Conservation (phyloP, 1,140 invertebrate species). For the Sinonovacula constricta region DNA sequence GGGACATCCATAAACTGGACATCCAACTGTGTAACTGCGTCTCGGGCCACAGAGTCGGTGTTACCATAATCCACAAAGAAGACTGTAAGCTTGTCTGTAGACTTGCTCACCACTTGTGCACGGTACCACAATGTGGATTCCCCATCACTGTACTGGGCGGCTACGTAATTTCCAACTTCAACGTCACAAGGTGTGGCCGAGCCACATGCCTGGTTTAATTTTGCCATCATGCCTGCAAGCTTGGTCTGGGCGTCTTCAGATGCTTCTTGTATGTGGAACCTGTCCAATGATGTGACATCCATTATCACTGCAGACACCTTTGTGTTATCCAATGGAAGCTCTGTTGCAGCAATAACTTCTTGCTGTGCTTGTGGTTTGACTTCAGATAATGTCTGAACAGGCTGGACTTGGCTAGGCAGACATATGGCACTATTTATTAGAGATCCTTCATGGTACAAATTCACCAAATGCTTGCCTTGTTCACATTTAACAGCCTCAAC, state of each 20-base stretch:
- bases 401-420: too few species aligned
- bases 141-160: background rate
- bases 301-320: background rate
- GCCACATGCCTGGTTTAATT: background rate
- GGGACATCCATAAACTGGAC: background rate
- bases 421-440: too few species aligned
- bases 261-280: background rate
- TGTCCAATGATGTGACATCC: background rate
- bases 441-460: too few species aligned
- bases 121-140: background rate
- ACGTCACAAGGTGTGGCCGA: background rate
- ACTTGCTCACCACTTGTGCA: background rate
- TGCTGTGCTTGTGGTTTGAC: background rate
- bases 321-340: background rate
- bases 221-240: background rate
- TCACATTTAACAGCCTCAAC: too few species aligned
- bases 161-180: background rate
- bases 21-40: slow-evolving; percentile 1
- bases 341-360: background rate
- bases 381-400: background rate
- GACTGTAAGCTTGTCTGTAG: background rate
- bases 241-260: background rate
- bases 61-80: background rate
- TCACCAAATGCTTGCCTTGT: too few species aligned
- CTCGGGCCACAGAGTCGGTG: background rate